Conservation (phyloP, 2,888 invertebrate genomes). For the Microchrysa polita region DNA sequence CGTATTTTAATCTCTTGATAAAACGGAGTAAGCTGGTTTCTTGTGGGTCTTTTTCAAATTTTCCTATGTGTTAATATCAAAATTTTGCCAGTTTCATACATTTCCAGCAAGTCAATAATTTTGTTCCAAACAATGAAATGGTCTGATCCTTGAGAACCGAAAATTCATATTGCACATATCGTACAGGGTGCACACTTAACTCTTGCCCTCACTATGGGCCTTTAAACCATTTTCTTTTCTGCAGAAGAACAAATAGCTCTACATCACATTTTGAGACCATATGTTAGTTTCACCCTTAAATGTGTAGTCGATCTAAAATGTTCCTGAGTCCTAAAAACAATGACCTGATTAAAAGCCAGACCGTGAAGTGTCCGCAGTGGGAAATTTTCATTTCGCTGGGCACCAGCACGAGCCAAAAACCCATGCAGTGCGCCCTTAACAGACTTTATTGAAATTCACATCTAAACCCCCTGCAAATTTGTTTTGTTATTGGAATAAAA, state of each 20-base stretch:
- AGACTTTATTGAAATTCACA: slow-evolving; percentile 28
- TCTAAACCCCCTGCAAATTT: slow-evolving; percentile 31
- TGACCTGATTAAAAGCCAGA: slow-evolving; percentile 47
- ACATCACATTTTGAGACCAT: slow-evolving; percentile 22
- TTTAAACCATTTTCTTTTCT: neutral
- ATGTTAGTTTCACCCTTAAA: slow-evolving; percentile 6
- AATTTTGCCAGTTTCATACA: neutral
- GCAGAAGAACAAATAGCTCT: neutral
- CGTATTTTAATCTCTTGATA: neutral
- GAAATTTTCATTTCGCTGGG: slow-evolving; percentile 22
- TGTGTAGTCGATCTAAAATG: neutral
- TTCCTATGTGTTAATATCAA: too few relatives aligned
- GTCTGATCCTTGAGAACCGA: neutral
- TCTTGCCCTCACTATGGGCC: neutral
- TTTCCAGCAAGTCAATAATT: neutral
- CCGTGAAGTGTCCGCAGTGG: slow-evolving; percentile 37
- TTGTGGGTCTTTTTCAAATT: too few relatives aligned
- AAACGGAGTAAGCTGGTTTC: too few relatives aligned
- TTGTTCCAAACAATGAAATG: neutral
- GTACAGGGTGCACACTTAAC: slow-evolving; percentile 18
- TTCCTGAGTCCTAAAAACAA: slow-evolving; percentile 46
- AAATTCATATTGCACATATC: slow-evolving; percentile 23
- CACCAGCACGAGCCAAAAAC: slow-evolving; percentile 44
- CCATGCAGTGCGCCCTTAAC: slow-evolving; percentile 34
- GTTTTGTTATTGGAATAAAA: slow-evolving; percentile 13